Base-by-base conservation (phyloP, 2,888 invertebrate genomes). In the Hemithea aestivaria region DNA sequence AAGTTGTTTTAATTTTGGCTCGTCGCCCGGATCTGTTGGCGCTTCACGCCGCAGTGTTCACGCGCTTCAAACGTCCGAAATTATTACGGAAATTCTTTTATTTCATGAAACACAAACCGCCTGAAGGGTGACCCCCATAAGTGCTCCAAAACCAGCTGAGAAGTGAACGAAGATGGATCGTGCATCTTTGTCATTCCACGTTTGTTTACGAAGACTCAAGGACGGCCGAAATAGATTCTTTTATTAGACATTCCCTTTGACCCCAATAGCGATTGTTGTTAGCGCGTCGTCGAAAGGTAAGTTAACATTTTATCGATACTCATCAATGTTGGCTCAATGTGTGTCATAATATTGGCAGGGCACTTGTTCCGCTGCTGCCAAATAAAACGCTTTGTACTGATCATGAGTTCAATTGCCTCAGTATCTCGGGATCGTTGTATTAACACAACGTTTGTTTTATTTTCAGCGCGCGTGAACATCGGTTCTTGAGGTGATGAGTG, bases 1-100 rank as follows among this genome's bases (percentile, higher is more conserved):
- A 73, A 65, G 71, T 68, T 70, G 81, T 72, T 79, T 76, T 78
- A 79, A 73, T 69, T 77, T 84, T 87, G 85, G 87, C 82, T 62
- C 79, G 38, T 41, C 69, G 87, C 87, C 87, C 81, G 74, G 73
- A 62, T 58, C 55, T 70, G 60, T 73, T 65, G 67, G 71, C 75
- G 70, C 60, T 68, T 66, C 51, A 58, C 56, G 5, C 62, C 60
- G 62, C 73, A 73, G 76, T 80, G 60, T 60, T 55, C 56, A 55
- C 56, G 66, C 67, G 68, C 61, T 62, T 49, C 58, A 68, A 68
- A 68, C 65, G 61, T 60, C 63, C 57, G 54, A 58, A 54, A 64
- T 66, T 71, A 66, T 66, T 59, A 57, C 54, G 55, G 65, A 74
- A 67, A 64, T 59, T 63, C 52, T 60, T 58, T 30, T 29, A 39